phyloP scores from a whole-genome alignment of 1,140 invertebrate genomes.

The Drosophila obscura region DNA sequence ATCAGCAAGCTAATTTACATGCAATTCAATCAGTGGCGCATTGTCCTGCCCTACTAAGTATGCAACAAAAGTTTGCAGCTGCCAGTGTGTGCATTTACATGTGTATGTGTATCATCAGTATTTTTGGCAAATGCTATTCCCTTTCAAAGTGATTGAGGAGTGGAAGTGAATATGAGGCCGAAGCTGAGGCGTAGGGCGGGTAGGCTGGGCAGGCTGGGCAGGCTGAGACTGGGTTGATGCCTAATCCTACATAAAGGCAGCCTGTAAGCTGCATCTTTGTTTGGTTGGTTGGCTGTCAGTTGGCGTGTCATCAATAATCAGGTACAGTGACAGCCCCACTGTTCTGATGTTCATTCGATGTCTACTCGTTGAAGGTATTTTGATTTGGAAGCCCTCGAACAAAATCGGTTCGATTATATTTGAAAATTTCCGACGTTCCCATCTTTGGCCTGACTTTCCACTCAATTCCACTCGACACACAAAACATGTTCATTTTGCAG shows the following conservation, averaged over 20 bases:
- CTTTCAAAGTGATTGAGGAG: constrained; percentile 44
- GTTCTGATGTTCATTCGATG: no score
- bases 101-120: constrained; percentile 44
- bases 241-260: constrained; percentile 42
- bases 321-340: constrained; percentile 13
- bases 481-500: constrained; percentile 69
- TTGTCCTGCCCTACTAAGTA: constrained; percentile 59
- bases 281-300: constrained; percentile 27
- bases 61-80: constrained; percentile 52
- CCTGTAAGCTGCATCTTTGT: constrained; percentile 26
- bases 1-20: constrained; percentile 81
- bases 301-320: constrained; percentile 44
- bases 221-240: constrained; percentile 8
- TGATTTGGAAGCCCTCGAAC: not conserved
- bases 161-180: not conserved
- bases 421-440: constrained; percentile 29
- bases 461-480: constrained; percentile 1
- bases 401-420: constrained; percentile 42
- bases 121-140: constrained; percentile 56
- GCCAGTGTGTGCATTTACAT: not conserved
- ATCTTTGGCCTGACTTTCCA: constrained; percentile 17
- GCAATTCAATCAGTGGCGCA: constrained; percentile 77
- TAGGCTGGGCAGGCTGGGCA: not conserved
- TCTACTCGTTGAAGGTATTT: no score
- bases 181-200: not conserved